Evolutionary conservation across 2,888 invertebrate species (phyloP), one percentile per base, ranked within the genome.

Genomic region (Drosophila mimica): DNA sequence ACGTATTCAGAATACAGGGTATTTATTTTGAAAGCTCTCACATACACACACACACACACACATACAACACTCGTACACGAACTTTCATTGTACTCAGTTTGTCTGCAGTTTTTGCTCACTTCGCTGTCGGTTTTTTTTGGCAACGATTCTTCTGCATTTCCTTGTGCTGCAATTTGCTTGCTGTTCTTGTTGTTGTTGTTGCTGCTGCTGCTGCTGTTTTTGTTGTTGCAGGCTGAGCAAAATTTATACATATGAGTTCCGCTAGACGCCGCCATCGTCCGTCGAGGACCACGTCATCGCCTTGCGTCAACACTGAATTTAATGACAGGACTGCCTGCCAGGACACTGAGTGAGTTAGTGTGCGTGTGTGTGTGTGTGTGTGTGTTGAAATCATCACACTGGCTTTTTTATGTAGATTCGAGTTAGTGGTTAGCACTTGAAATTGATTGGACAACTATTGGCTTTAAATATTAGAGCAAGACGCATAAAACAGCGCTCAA

Each of bases 361-460:
- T 34, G 30, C 38, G 25, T 58, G 54, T 8, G 30, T 51, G 17
- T n/a, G 48, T 36, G 56, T 51, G 48, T 36, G 53, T 53, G 54
- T 54, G 54, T 11, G 20, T 53, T 2, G 17, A 20, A 33, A 51
- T 62, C 51, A 51, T 40, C 70, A 64, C 30, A 43, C 62, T 64
- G 58, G 17, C 66, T 73, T 72, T 80, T 85, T 82, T 83, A 89
- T 87, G 87, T 78, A 87, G 81, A 85, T 87, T 88, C 74, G 79
- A 81, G 82, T 74, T 90, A 76, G 72, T 74, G 74, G 74, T 74
- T 62, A 71, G 57, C 78, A 78, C 88, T 88, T 76, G 77, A 85
- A 83, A 82, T 88, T 87, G 90, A 90, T 87, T 86, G 88, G 80
- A 90, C 78, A 87, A 88, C 79, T 87, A 87, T 90, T 82, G 86